Evolutionary conservation across 2,888 invertebrate species (phyloP).

Genomic region (Lasioglossum oenotherae): DNA sequence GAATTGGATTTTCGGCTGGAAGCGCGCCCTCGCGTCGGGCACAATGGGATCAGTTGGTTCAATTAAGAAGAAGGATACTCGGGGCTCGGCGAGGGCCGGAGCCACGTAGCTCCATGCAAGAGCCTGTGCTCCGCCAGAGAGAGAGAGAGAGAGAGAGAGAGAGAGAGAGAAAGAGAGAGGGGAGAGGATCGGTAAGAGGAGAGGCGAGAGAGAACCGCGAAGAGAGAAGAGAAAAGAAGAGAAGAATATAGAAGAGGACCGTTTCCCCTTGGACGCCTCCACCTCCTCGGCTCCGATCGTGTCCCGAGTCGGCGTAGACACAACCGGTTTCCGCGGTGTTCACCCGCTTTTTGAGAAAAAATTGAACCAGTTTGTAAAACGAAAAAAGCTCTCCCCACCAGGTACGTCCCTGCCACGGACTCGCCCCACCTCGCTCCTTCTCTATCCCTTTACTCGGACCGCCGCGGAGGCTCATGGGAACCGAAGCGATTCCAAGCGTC

Average conservation of each 20-base stretch:
- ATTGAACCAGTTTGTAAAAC: slow-evolving; percentile 84
- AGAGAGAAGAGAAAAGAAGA: slow-evolving; percentile 19
- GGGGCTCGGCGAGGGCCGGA: slow-evolving; percentile 40
- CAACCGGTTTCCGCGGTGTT: slow-evolving; percentile 82
- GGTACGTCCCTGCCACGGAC: not conserved
- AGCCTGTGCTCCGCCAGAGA: slow-evolving; percentile 44
- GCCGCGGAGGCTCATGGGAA: slow-evolving; percentile 73
- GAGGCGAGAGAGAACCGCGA: slow-evolving; percentile 35
- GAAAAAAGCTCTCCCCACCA: slow-evolving; percentile 82
- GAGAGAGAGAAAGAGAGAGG: slow-evolving; percentile 17
- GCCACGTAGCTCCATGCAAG: slow-evolving; percentile 62
- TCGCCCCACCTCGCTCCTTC: slow-evolving; percentile 48
- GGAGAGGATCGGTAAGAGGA: slow-evolving; percentile 47
- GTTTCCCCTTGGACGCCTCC: slow-evolving; percentile 53
- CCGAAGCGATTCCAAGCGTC: slow-evolving; percentile 72
- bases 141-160: not conserved
- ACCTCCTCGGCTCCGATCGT: slow-evolving; percentile 43
- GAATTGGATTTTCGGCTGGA: slow-evolving; percentile 50
- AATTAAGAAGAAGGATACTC: slow-evolving; percentile 54
- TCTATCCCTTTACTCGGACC: slow-evolving; percentile 59
- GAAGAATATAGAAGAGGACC: slow-evolving; percentile 4
- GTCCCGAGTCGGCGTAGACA: slow-evolving; percentile 72
- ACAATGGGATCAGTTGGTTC: slow-evolving; percentile 56
- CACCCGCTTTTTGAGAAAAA: slow-evolving; percentile 84
- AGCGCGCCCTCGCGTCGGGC: slow-evolving; percentile 10